Evolutionary conservation across 2,797 vertebrate species (phyloP).

Genomic region (Orientallactaga sibirica): DNA sequence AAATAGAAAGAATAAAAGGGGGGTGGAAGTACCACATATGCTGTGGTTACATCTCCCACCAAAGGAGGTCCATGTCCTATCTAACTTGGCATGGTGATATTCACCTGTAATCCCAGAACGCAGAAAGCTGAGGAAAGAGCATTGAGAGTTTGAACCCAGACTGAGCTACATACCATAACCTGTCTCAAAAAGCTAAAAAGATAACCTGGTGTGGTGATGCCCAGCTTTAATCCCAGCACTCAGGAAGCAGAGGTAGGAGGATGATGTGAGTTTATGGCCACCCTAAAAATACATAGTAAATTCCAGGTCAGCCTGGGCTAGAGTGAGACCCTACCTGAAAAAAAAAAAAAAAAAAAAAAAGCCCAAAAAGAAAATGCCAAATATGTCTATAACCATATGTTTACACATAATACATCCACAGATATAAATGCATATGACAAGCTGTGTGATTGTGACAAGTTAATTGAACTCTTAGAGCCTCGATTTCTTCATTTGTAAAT

Average conservation of each 20-base stretch:
- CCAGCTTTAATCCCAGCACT: no score
- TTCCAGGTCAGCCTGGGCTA: not conserved
- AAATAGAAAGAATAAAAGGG: no score
- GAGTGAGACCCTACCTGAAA: not conserved
- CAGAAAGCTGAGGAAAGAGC: not conserved
- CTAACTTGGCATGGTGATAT: not conserved
- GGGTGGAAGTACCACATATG: no score
- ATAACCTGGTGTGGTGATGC: no score
- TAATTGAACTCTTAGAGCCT: slow-evolving; percentile 37
- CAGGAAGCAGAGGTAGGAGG: no score
- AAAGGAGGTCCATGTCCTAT: not conserved
- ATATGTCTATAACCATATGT: not conserved
- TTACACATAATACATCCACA: slow-evolving; percentile 6
- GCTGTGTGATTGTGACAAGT: not conserved
- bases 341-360: not conserved
- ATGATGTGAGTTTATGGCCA: no score
- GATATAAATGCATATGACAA: not conserved
- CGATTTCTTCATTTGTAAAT: slow-evolving; percentile 38
- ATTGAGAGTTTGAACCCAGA: not conserved
- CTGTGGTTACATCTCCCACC: no score
- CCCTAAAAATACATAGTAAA: no score
- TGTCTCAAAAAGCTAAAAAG: not conserved
- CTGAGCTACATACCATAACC: not conserved
- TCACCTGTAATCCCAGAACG: not conserved
- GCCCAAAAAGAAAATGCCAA: no score